These are phyloP conservation scores for Bombus huntii DNA, from an alignment of 1,140 invertebrate species.

Conservation along the genomic window DNA sequence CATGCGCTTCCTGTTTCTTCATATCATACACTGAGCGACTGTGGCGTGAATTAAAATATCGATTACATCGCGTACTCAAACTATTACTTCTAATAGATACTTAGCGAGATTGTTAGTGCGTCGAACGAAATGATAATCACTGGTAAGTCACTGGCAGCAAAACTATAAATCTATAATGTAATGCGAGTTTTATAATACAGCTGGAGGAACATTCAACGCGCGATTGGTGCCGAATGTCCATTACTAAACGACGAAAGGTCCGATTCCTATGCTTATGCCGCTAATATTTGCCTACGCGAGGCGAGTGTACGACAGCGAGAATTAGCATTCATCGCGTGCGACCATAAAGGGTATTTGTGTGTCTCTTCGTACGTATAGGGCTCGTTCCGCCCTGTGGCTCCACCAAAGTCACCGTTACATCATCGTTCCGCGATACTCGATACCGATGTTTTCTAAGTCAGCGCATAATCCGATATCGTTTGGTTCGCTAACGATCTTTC, in stretches of 20 bases:
- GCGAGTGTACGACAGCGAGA: constrained; percentile 28
- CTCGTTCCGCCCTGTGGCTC: constrained; percentile 46
- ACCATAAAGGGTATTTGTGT: constrained; percentile 56
- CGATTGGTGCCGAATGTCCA: neutral
- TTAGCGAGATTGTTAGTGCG: too few relatives aligned
- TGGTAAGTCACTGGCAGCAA: too few relatives aligned
- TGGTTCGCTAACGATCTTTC: constrained; percentile 34
- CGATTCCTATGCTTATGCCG: constrained; percentile 8
- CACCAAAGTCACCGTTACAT: constrained; percentile 64
- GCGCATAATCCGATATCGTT: constrained; percentile 71
- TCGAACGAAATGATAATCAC: too few relatives aligned
- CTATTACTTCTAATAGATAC: too few relatives aligned
- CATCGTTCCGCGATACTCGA: constrained; percentile 69
- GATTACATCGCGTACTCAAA: too few relatives aligned
- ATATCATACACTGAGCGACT: neutral
- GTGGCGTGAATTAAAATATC: neutral
- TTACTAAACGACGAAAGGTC: constrained; percentile 18
- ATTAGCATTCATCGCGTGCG: constrained; percentile 58
- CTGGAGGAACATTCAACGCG: neutral
- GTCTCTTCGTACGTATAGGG: constrained; percentile 49
- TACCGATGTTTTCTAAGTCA: constrained; percentile 71
- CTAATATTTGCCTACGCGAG: constrained; percentile 34
- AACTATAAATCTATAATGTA: too few relatives aligned
- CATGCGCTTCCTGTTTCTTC: constrained; percentile 35
- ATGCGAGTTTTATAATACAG: too few relatives aligned